Evolutionary conservation across 2,113 vertebrate genomes (phyloP).

Genomic region (Prolemur simus): DNA sequence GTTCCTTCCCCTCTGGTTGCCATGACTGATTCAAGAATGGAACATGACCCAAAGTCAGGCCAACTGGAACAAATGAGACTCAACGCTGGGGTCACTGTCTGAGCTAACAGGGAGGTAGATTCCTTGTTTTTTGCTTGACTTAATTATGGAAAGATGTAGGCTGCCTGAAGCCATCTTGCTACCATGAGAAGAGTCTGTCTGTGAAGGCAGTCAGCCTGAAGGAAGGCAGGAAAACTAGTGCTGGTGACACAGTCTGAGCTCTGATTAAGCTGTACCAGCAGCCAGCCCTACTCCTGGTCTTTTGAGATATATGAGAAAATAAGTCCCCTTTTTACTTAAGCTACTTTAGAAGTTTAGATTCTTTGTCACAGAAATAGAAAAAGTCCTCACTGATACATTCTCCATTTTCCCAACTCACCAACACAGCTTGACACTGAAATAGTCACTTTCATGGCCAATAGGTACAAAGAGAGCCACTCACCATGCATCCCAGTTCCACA

Average conservation of each 20-base stretch:
- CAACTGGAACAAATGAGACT: not conserved
- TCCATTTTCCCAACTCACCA: conserved; percentile 11
- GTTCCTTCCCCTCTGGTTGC: not conserved
- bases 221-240: not conserved
- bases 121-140: not conserved
- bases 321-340: not conserved
- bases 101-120: not conserved
- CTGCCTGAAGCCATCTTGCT: not conserved
- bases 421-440: not conserved
- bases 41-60: not conserved
- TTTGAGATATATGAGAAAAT: not conserved
- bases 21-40: not conserved
- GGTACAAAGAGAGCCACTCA: not conserved
- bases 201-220: not conserved
- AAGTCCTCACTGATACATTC: not conserved
- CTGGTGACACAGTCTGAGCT: not conserved
- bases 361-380: not conserved
- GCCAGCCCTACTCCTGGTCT: not conserved
- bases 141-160: not conserved
- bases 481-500: not conserved
- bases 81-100: not conserved
- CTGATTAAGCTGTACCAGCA: not conserved
- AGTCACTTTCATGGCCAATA: not conserved
- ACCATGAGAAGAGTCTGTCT: not conserved
- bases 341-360: not conserved